phyloP scores from a whole-genome alignment of 2,888 invertebrate genomes.

The Euplagia quadripunctaria region DNA sequence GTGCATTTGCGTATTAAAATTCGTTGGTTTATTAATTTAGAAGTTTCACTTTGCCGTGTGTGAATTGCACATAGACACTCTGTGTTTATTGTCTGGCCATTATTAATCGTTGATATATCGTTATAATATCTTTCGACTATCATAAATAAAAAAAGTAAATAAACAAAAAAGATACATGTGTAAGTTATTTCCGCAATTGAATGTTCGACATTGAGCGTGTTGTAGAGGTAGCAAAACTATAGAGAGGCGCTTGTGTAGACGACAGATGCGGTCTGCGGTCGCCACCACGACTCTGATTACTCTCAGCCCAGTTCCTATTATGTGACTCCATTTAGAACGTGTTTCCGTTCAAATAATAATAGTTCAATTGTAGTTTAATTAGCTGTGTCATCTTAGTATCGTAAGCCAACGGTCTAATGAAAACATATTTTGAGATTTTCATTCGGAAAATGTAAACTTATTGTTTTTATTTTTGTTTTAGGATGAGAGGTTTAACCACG shows the following conservation, averaged over 20 bases:
- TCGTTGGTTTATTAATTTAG: too few relatives aligned
- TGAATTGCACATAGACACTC: too few relatives aligned
- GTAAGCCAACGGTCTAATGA: not conserved
- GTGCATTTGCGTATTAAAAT: too few relatives aligned
- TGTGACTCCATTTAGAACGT: slow-evolving; percentile 50
- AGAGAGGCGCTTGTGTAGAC: slow-evolving; percentile 49
- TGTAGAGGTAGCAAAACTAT: slow-evolving; percentile 57
- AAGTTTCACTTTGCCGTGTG: too few relatives aligned
- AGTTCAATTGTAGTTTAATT: slow-evolving; percentile 48
- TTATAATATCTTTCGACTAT: not conserved
- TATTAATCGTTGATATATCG: not conserved
- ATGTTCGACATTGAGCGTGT: slow-evolving; percentile 11
- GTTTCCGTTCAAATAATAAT: slow-evolving; percentile 43
- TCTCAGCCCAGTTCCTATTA: slow-evolving; percentile 59
- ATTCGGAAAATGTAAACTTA: not conserved
- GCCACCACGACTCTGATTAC: slow-evolving; percentile 62
- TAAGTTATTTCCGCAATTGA: not conserved
- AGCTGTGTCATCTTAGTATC: slow-evolving; percentile 2
- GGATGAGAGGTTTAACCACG: slow-evolving; percentile 94
- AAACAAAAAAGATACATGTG: not conserved
- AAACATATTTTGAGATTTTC: not conserved
- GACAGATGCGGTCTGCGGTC: slow-evolving; percentile 69
- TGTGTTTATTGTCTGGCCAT: too few relatives aligned
- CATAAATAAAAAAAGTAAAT: not conserved
- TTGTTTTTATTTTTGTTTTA: slow-evolving; percentile 63